Conservation (phyloP, 2,113 vertebrate genomes). For the human (Homo sapiens) region GRCh38 chr3:65470001-65470500, state of each 20-base stretch:
- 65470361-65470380: slow-evolving; percentile 96
- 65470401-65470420: slow-evolving; percentile 91
- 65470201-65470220: background rate
- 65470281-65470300: slow-evolving; percentile 99
- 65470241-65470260: background rate
- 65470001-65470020: background rate
- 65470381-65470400: slow-evolving; percentile 97
- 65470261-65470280: slow-evolving; percentile 80
- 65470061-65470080: slow-evolving; percentile 31
- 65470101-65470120: background rate
- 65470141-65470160: background rate
- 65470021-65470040: background rate
- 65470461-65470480: slow-evolving; percentile 96
- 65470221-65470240: background rate
- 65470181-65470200: background rate
- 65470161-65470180: background rate
- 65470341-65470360: slow-evolving; percentile 95
- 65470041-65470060: background rate
- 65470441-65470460: slow-evolving; percentile 84
- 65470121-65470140: background rate
- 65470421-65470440: slow-evolving; percentile 82
- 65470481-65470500: slow-evolving; percentile 85
- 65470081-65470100: background rate
- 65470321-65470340: slow-evolving; percentile 99
- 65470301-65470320: slow-evolving; percentile 99